These are phyloP conservation scores for Cyaniris semiargus DNA, from an alignment of 2,888 invertebrate species.

Conservation along the genomic window DNA sequence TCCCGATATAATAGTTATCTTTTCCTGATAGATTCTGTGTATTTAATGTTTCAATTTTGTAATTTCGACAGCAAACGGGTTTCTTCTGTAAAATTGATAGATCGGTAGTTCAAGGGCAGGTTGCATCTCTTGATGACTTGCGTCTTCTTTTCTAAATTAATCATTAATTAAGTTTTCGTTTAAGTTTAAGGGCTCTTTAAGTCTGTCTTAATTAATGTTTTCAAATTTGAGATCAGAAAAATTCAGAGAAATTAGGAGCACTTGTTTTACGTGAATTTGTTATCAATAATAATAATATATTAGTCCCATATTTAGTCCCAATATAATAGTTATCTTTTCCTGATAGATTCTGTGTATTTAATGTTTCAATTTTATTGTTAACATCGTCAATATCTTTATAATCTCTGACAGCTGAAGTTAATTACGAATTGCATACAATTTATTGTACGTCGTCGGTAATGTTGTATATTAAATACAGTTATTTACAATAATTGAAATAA, in stretches of 20 bases:
- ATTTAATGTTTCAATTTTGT: not conserved
- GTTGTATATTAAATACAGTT: not conserved
- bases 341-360: too few relatives aligned
- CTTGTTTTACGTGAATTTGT: not conserved
- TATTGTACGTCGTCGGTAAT: not conserved
- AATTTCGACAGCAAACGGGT: conserved; percentile 40
- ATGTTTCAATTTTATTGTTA: not conserved
- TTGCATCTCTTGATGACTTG: conserved; percentile 42
- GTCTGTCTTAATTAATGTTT: too few relatives aligned
- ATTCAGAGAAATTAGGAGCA: not conserved
- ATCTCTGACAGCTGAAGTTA: not conserved
- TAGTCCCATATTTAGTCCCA: too few relatives aligned
- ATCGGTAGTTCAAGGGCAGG: conserved; percentile 42
- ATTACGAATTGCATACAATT: not conserved
- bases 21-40: too few relatives aligned
- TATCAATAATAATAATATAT: too few relatives aligned
- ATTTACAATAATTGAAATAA: conserved; percentile 2
- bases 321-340: too few relatives aligned
- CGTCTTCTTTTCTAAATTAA: conserved; percentile 34
- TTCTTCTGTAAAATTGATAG: conserved; percentile 42
- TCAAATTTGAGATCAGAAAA: too few relatives aligned
- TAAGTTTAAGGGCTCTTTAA: not conserved
- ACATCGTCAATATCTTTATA: not conserved
- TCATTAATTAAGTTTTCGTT: not conserved
- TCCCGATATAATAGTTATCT: too few relatives aligned